phyloP scores from a whole-genome alignment of 1,140 invertebrate species.

The Ips nitidus region DNA sequence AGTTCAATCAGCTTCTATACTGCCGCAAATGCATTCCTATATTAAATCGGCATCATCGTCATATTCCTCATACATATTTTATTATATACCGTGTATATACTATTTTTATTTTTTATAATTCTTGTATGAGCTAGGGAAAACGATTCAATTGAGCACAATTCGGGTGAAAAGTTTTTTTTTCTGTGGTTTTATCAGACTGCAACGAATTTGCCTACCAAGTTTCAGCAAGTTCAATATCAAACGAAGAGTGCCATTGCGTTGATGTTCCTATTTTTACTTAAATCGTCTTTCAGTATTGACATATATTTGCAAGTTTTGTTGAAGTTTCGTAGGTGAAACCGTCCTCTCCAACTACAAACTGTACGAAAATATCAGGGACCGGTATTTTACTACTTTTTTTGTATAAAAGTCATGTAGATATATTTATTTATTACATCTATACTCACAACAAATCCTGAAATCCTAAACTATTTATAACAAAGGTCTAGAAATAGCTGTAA shows the following conservation, averaged over 20 bases:
- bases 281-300: no score
- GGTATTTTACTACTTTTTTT: conserved; percentile 48
- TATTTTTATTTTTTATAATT: conserved; percentile 28
- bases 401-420: conserved; percentile 53
- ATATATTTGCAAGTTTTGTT: no score
- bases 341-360: no score
- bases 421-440: conserved; percentile 54
- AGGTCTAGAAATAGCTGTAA: conserved; percentile 43
- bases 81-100: conserved; percentile 40
- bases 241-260: no score
- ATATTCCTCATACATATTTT: conserved; percentile 20
- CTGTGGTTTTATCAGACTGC: background rate
- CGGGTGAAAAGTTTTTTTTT: conserved; percentile 26
- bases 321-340: no score
- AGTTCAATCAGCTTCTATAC: background rate
- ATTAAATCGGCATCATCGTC: conserved; percentile 15
- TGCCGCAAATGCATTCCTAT: conserved; percentile 22
- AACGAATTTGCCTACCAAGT: background rate
- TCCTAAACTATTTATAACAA: conserved; percentile 42
- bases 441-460: conserved; percentile 52
- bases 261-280: no score
- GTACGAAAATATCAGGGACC: conserved; percentile 40
- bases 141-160: conserved; percentile 14
- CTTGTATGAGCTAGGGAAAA: conserved; percentile 21
- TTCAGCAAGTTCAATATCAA: no score